Conservation (phyloP, 2,888 invertebrate genomes). For the Athripsodes cinereus region DNA sequence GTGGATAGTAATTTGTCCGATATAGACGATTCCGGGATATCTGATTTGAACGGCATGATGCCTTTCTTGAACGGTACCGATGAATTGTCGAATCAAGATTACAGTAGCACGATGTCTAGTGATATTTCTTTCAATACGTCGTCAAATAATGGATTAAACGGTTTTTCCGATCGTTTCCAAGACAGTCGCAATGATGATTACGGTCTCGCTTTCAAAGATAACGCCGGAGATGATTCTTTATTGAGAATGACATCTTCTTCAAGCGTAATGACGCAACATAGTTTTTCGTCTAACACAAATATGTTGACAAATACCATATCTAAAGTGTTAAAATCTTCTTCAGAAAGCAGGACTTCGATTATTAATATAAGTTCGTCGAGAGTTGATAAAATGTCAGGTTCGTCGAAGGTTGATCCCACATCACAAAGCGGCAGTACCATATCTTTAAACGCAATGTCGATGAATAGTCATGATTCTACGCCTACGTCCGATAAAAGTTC, state of each 20-base stretch:
- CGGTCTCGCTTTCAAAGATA: neutral
- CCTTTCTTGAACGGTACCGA: conserved; percentile 12
- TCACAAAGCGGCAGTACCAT: conserved; percentile 32
- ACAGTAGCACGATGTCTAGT: conserved; percentile 32
- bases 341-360: conserved; percentile 17
- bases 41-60: conserved; percentile 10
- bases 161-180: conserved; percentile 7
- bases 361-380: conserved; percentile 33
- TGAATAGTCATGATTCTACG: conserved; percentile 41
- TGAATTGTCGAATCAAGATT: conserved; percentile 13
- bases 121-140: conserved; percentile 46
- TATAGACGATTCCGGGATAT: conserved; percentile 15
- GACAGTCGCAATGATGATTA: conserved; percentile 6
- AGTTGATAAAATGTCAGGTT: conserved; percentile 33
- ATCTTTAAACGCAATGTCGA: conserved; percentile 43
- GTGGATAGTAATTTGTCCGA: conserved; percentile 12
- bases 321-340: conserved; percentile 13
- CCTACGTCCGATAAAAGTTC: conserved; percentile 46
- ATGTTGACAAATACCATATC: conserved; percentile 15
- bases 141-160: conserved; percentile 29
- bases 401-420: conserved; percentile 29
- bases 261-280: conserved; percentile 14
- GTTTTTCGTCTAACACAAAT: conserved; percentile 17
- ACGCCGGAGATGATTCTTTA: neutral
- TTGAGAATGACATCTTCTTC: conserved; percentile 13